These are phyloP conservation scores for Ageneiosus marmoratus DNA, from an alignment of 2,113 vertebrate species.

Conservation along the genomic window DNA sequence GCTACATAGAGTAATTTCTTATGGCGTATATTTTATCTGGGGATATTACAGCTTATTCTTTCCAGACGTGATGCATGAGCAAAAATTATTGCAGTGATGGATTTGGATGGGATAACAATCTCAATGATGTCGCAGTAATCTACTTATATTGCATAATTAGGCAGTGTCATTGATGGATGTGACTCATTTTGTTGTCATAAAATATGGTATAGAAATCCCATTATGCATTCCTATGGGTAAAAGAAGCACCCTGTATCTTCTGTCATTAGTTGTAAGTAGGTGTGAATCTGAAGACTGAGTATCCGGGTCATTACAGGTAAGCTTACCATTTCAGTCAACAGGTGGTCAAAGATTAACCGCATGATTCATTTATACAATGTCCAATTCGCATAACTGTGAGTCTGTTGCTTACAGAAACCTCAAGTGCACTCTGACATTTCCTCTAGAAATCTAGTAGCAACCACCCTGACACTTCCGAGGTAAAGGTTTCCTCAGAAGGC, in stretches of 20 bases:
- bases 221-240: background rate
- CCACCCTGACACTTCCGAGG: background rate
- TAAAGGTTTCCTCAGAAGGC: constrained; percentile 8
- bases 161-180: background rate
- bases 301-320: background rate
- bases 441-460: background rate
- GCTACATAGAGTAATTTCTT: background rate
- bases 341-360: background rate
- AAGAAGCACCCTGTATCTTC: background rate
- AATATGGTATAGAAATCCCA: background rate
- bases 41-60: background rate
- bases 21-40: background rate
- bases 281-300: background rate
- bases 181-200: background rate
- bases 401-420: background rate
- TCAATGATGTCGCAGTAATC: background rate
- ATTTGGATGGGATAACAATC: background rate
- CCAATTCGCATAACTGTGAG: background rate
- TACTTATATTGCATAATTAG: background rate
- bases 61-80: background rate
- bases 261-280: background rate
- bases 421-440: background rate
- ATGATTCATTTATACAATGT: background rate
- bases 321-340: background rate
- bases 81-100: background rate